A percentile compares a stretch with the other conserved stretches of the same genome.
phyloP scores from a whole-genome alignment of 2,888 invertebrate genomes.

The Cryptosula pallasiana region DNA sequence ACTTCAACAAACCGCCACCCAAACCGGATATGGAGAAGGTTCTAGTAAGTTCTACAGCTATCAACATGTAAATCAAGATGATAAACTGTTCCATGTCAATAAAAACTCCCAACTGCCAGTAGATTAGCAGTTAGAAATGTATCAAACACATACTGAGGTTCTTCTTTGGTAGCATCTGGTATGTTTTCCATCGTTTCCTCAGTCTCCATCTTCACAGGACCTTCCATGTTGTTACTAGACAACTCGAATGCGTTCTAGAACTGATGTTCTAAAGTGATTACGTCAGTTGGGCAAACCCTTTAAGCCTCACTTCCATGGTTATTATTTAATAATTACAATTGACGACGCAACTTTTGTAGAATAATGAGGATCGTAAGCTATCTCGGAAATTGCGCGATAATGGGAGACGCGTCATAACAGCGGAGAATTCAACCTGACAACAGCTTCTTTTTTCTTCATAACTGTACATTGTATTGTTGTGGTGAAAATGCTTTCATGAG shows the following conservation, averaged over 20 bases:
- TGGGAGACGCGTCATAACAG: slow-evolving; percentile 22
- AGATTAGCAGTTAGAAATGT: too few relatives aligned
- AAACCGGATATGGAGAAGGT: slow-evolving; percentile 5
- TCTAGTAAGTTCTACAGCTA: slow-evolving; percentile 3
- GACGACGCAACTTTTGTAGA: too few relatives aligned
- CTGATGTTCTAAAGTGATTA: neutral
- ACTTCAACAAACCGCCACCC: neutral
- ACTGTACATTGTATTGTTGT: too few relatives aligned
- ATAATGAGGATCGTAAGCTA: neutral
- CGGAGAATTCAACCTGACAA: slow-evolving; percentile 23
- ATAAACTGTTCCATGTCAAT: too few relatives aligned
- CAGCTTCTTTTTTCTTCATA: slow-evolving; percentile 7
- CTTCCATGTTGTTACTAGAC: slow-evolving; percentile 4
- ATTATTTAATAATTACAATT: too few relatives aligned
- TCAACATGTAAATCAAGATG: too few relatives aligned
- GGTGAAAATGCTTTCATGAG: too few relatives aligned
- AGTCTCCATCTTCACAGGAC: neutral
- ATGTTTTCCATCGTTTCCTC: neutral
- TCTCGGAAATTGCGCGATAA: neutral
- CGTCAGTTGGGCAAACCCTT: neutral
- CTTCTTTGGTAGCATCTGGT: neutral
- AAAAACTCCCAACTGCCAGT: too few relatives aligned
- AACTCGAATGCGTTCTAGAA: too few relatives aligned
- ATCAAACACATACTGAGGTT: neutral
- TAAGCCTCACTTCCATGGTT: neutral